Percentiles rank a stretch among this genome's conserved stretches.
Conservation (phyloP, 2,113 vertebrate species). For the Gambusia affinis region DNA sequence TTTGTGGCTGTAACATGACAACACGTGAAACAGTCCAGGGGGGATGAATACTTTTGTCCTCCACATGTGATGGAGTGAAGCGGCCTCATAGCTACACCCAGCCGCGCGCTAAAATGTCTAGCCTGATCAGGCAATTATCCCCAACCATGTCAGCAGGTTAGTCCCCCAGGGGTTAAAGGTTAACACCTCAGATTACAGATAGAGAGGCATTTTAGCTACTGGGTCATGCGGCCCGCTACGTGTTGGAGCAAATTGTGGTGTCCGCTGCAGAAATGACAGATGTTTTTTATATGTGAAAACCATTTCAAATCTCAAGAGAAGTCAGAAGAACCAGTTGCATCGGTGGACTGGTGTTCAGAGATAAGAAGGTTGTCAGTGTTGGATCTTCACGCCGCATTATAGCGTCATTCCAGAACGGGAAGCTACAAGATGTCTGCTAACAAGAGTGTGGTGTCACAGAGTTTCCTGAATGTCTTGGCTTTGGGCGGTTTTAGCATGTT, state of each 20-base stretch:
- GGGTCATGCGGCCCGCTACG: neutral
- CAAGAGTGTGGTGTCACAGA: neutral
- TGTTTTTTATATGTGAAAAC: neutral
- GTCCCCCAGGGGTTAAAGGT: slow-evolving; percentile 17
- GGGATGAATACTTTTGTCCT: neutral
- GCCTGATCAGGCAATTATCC: slow-evolving; percentile 6
- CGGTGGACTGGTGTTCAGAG: neutral
- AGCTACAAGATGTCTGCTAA: neutral
- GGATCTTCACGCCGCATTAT: neutral
- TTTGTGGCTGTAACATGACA: no score
- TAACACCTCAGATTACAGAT: slow-evolving; percentile 27
- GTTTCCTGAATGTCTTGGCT: slow-evolving; percentile 11
- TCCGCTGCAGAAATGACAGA: neutral
- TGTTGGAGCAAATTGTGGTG: neutral
- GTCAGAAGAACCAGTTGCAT: neutral
- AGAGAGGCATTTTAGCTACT: slow-evolving; percentile 12
- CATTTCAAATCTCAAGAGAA: neutral
- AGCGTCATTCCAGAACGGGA: no score
- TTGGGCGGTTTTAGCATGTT: slow-evolving; percentile 13
- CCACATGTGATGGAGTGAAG: neutral
- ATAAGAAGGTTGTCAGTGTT: neutral
- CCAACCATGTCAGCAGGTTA: slow-evolving; percentile 26
- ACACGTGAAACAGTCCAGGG: neutral
- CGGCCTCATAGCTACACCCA: neutral
- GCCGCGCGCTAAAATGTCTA: neutral